These are phyloP conservation scores for Latrodectus elegans DNA, from an alignment of 2,888 invertebrate genomes.

Conservation along the genomic window DNA sequence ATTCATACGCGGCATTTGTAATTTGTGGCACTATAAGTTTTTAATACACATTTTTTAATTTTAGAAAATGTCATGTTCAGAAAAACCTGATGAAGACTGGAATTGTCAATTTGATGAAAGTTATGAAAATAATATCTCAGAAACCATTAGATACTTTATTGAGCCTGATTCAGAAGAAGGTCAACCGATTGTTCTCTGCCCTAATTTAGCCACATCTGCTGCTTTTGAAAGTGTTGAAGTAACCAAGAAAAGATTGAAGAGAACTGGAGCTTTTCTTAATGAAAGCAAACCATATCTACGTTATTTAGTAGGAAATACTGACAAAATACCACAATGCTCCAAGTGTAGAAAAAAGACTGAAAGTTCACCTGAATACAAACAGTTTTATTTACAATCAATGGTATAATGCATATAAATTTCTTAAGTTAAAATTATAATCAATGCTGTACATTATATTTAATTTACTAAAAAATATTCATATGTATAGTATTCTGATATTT, in stretches of 20 bases:
- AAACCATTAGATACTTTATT: slow-evolving; percentile 8
- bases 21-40: too few relatives aligned
- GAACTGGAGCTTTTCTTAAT: slow-evolving; percentile 12
- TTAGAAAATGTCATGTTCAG: not conserved
- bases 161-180: not conserved
- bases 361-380: too few relatives aligned
- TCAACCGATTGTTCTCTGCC: not conserved
- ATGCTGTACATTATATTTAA: too few relatives aligned
- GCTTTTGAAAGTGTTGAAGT: not conserved
- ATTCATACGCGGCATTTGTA: too few relatives aligned
- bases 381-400: too few relatives aligned
- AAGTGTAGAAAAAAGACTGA: not conserved
- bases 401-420: too few relatives aligned
- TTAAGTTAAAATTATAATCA: too few relatives aligned
- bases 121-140: not conserved
- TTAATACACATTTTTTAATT: not conserved
- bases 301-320: not conserved
- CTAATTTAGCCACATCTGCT: slow-evolving; percentile 14
- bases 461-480: too few relatives aligned
- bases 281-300: slow-evolving; percentile 4
- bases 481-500: too few relatives aligned
- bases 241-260: not conserved
- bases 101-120: not conserved
- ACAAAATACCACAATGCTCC: not conserved
- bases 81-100: not conserved